Evolutionary conservation across 1,140 invertebrate genomes (phyloP).

Genomic region (Harpegnathos saltator): DNA sequence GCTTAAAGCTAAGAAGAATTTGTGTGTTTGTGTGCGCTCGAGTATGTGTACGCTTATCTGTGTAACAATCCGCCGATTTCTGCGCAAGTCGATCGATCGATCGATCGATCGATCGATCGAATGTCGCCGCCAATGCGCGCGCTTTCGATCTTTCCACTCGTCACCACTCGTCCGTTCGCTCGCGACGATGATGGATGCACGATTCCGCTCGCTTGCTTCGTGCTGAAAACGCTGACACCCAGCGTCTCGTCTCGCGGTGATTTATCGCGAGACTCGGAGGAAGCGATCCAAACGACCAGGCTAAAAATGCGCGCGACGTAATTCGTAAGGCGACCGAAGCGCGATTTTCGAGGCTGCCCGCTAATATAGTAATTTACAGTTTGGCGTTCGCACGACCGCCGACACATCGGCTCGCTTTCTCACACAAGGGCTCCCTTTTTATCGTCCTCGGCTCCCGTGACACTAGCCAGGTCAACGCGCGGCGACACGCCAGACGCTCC

Average conservation of each 20-base stretch:
- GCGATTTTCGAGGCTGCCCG: not conserved
- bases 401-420: not conserved
- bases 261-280: constrained; percentile 34
- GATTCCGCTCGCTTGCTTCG: constrained; percentile 49
- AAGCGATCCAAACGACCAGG: constrained; percentile 22
- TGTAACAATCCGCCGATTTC: constrained; percentile 20
- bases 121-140: not conserved
- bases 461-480: constrained; percentile 55
- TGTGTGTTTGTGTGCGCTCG: too few relatives aligned
- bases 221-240: constrained; percentile 34
- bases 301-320: constrained; percentile 40
- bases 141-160: constrained; percentile 43
- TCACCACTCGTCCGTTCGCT: constrained; percentile 37
- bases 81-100: not conserved
- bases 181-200: constrained; percentile 49
- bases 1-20: too few relatives aligned
- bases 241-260: constrained; percentile 25
- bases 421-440: constrained; percentile 28
- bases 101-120: not conserved
- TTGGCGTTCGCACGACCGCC: not conserved
- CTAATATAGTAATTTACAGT: constrained; percentile 40
- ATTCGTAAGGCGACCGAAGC: not conserved
- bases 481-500: constrained; percentile 41
- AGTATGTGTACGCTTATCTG: too few relatives aligned
- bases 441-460: constrained; percentile 28